Evolutionary conservation across 2,113 vertebrate species (phyloP), one percentile per base, ranked within the genome.

Genomic region (Coryphaenoides rupestris): DNA sequence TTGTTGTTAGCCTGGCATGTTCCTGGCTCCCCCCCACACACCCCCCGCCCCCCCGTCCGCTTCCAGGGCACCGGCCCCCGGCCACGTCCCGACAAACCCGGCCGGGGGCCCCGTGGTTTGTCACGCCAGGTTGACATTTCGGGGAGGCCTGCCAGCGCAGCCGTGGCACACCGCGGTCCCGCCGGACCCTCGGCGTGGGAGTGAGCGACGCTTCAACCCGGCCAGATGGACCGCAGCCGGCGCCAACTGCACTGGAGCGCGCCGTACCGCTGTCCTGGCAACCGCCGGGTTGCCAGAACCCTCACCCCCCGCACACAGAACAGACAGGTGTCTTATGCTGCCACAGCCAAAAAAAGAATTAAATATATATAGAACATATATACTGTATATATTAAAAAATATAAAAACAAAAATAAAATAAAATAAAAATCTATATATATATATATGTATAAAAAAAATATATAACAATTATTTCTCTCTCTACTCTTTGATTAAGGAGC

Each of bases 121-220:
- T 88, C 79, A 83, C 57, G 73, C 77, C 81, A 81, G 76, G 82
- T 78, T 87, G 90, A 90, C 87, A 86, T 90, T 86, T 83, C 76
- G 6, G 81, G 87, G 82, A 86, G 40, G 76, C 26, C 49, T 82
- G 88, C 89, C 90, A n/a, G n/a, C n/a, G 86, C 77, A 77, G 66
- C 75, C 66, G 52, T 57, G 55, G 79, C 76, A 81, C 77, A 82
- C 83, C 83, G 33, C 75, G 55, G 75, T 78, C 84, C 83, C 83
- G 71, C 84, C 66, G 84, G 84, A 89, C 85, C 84, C 87, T 86
- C 62, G 85, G 72, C 67, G 74, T 76, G 88, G 86, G 85, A 85
- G 80, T 73, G 13, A 80, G 83, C 50, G n/a, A n/a, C n/a, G 68
- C 76, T 75, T 82, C 76, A 79, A 74, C 81, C 71, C 73, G 28